Percentiles rank a stretch among this genome's conserved stretches.
Evolutionary conservation across 2,797 vertebrate species (phyloP).

Genomic region (Chelidonichthys spinosus): DNA sequence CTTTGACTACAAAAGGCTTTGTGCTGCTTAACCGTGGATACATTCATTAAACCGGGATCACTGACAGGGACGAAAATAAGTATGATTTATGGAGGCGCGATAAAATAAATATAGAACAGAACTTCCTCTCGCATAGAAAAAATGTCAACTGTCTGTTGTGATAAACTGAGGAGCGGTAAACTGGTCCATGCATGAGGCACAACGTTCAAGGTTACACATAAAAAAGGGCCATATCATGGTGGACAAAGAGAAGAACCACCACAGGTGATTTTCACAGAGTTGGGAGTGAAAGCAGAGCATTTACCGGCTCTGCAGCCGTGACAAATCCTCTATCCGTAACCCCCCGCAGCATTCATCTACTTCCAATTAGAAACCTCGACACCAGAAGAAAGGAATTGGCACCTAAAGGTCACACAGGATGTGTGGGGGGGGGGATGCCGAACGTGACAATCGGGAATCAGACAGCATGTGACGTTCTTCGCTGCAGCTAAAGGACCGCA

Average conservation of each 20-base stretch:
- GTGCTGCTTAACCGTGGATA: constrained; percentile 16
- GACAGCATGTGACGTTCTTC: not conserved
- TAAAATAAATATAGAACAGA: constrained; percentile 6
- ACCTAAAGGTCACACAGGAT: constrained; percentile 49
- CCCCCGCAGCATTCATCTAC: constrained; percentile 55
- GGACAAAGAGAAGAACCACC: constrained; percentile 1
- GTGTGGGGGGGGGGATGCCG: not conserved
- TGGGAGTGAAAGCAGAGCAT: constrained; percentile 18
- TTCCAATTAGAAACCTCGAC: constrained; percentile 63
- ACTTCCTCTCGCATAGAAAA: constrained; percentile 18
- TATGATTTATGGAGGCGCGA: constrained; percentile 45
- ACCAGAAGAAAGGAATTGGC: constrained; percentile 36
- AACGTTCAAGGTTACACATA: not conserved
- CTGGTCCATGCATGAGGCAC: not conserved
- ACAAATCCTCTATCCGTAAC: constrained; percentile 55
- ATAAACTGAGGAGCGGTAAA: constrained; percentile 7
- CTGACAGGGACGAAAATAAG: constrained; percentile 27
- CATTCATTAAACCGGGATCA: constrained; percentile 31
- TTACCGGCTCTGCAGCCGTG: constrained; percentile 37
- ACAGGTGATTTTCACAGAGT: constrained; percentile 20
- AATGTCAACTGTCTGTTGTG: not conserved
- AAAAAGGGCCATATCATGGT: constrained; percentile 16
- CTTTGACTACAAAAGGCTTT: constrained; percentile 39
- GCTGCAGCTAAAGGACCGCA: constrained; percentile 19
- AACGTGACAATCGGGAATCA: constrained; percentile 22